Conservation (phyloP, 1,140 invertebrate genomes). For the Trichoplusia ni region DNA sequence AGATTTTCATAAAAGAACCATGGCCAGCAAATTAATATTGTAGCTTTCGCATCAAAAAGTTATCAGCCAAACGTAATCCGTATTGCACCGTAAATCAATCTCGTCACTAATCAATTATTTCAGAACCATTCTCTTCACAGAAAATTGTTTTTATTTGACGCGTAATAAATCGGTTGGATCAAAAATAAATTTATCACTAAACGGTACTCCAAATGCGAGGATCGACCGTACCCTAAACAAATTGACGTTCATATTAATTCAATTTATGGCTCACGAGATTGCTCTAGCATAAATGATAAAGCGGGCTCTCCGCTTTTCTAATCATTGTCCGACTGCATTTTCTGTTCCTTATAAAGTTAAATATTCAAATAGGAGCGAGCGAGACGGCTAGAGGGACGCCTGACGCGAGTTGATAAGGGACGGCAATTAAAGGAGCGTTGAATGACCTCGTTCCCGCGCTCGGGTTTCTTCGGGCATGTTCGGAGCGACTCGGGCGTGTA, state of each 20-base stretch:
- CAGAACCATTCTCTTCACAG: background rate
- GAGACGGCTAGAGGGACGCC: conserved; percentile 36
- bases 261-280: conserved; percentile 47
- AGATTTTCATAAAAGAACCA: too few species aligned
- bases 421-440: conserved; percentile 60
- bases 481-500: conserved; percentile 47
- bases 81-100: too few species aligned
- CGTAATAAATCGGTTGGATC: conserved; percentile 16
- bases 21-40: too few species aligned
- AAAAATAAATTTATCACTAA: conserved; percentile 17
- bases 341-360: conserved; percentile 51
- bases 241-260: conserved; percentile 57
- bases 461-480: conserved; percentile 52
- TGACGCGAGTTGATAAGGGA: conserved; percentile 52
- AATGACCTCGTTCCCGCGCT: conserved; percentile 60
- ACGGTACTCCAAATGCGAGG: conserved; percentile 32
- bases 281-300: conserved; percentile 43
- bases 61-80: too few species aligned
- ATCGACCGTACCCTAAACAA: conserved; percentile 40
- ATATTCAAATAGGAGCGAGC: conserved; percentile 54
- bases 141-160: background rate
- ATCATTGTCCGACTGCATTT: conserved; percentile 54
- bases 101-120: too few species aligned
- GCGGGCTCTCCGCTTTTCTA: conserved; percentile 49
- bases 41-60: too few species aligned